A percentile compares a stretch with the other conserved stretches of the same genome.
These are phyloP conservation scores for Pogonophryne albipinna DNA, from an alignment of 2,797 vertebrate genomes.

Conservation along the genomic window DNA sequence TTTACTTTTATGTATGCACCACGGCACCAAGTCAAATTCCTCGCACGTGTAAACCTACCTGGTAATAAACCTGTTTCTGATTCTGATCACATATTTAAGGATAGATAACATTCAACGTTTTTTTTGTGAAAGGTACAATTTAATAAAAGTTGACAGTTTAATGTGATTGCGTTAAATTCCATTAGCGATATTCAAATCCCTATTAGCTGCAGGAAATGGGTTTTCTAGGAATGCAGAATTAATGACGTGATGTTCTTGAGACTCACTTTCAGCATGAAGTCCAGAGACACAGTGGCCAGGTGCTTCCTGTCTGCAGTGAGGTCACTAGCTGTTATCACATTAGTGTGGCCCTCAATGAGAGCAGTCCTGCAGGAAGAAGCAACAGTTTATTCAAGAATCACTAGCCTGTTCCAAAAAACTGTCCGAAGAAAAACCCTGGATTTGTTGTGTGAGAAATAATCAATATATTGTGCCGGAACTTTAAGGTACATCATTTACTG, in stretches of 20 bases:
- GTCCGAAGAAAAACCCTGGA: background rate
- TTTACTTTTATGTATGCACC: too few relatives aligned
- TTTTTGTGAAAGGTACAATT: too few relatives aligned
- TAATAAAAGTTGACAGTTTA: background rate
- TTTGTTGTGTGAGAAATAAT: background rate
- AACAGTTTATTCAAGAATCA: background rate
- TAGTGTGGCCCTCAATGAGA: conserved; percentile 83
- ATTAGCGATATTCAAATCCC: background rate
- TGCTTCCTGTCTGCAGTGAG: conserved; percentile 83
- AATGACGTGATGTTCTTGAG: background rate
- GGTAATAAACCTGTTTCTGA: too few relatives aligned
- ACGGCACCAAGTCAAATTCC: too few relatives aligned
- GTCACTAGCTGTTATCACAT: conserved; percentile 87
- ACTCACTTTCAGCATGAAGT: conserved; percentile 88
- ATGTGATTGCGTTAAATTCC: too few relatives aligned
- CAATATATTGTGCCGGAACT: too few relatives aligned
- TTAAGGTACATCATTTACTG: too few relatives aligned
- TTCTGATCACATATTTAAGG: background rate
- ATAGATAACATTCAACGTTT: too few relatives aligned
- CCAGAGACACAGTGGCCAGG: conserved; percentile 89
- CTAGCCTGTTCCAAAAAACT: too few relatives aligned
- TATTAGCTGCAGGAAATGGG: background rate
- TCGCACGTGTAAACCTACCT: too few relatives aligned
- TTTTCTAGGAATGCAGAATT: background rate
- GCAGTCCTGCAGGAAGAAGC: conserved; percentile 76